Percentiles rank a stretch among this genome's conserved stretches.
Evolutionary conservation across 2,797 vertebrate species (phyloP).

Genomic region (Buceros bicornis): DNA sequence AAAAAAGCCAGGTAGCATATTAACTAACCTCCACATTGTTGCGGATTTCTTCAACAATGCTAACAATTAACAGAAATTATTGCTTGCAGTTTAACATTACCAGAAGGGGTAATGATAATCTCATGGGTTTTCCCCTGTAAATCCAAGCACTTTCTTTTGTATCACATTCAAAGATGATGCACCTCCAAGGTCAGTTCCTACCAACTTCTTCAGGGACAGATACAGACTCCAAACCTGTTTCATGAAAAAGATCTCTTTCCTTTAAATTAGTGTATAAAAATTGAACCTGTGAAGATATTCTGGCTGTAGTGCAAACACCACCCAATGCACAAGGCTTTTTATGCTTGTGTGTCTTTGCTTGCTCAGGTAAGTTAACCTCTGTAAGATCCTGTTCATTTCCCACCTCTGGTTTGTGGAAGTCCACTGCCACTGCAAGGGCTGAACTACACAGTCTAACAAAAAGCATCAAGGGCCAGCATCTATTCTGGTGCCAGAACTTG

Average conservation of each 20-base stretch:
- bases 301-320: background rate
- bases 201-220: fast-evolving
- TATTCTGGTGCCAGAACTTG: background rate
- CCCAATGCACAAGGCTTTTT: background rate
- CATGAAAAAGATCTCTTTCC: background rate
- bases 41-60: background rate
- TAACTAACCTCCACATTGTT: background rate
- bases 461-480: background rate
- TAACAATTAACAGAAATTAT: background rate
- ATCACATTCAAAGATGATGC: background rate
- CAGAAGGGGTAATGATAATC: background rate
- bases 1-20: background rate
- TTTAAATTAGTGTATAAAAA: background rate
- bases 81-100: background rate
- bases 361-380: background rate
- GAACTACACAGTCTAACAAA: background rate
- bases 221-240: background rate
- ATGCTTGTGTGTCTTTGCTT: background rate
- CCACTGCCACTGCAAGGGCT: background rate
- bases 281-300: background rate
- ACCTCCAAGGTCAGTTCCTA: background rate
- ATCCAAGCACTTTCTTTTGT: background rate
- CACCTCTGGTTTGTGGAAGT: background rate
- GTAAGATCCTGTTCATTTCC: fast-evolving
- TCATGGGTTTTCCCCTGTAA: background rate